Base-by-base conservation (phyloP, 2,113 vertebrate species). In the Sturnus vulgaris region DNA sequence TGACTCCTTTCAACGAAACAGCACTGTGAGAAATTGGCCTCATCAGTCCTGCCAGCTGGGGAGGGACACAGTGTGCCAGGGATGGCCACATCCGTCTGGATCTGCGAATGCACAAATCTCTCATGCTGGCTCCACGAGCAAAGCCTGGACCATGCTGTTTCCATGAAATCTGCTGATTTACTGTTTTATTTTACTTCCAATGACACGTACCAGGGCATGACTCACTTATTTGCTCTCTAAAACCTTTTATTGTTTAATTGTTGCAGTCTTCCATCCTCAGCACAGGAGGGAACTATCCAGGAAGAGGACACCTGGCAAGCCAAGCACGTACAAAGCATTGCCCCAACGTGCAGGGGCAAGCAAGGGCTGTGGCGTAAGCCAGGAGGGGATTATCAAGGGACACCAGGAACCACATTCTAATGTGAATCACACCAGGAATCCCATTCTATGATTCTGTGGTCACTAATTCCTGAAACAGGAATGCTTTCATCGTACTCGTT, bases 361-460 rank as follows among this genome's bases (percentile, higher is more conserved):
- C n/a, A 64, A 88, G 35, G 31, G n/a, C 40, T 5, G 2, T 73
- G 68, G 22, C 0, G 0, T 40, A 66, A 81, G 3, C 8, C 0
- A 0, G 93, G 44, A 64, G 31, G 23, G 59, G 23, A 83, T 88
- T 81, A 77, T 23, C 76, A 73, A 77, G 50, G 56, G 64, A 60
- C 30, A 59, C 16, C 52, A 47, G 69, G 40, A 75, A 53, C 39
- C 20, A 39, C 11, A 59, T 47, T 82, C 33, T 21, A 39, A 46
- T 12, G 23, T 53, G 53, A 82, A 60, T 82, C 69, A 89, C 60
- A 75, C n/a, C 23, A 89, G 39, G 46, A 69, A 82, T 69, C 47
- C 42, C 47, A 49, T 55, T 49, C 40, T 33, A 13, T 63, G 31
- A 37, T 56, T 33, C 63, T 20, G 7, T 28, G 37, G 60, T 35